phyloP scores from a whole-genome alignment of 2,113 vertebrate genomes.

The Oryzias celebensis region DNA sequence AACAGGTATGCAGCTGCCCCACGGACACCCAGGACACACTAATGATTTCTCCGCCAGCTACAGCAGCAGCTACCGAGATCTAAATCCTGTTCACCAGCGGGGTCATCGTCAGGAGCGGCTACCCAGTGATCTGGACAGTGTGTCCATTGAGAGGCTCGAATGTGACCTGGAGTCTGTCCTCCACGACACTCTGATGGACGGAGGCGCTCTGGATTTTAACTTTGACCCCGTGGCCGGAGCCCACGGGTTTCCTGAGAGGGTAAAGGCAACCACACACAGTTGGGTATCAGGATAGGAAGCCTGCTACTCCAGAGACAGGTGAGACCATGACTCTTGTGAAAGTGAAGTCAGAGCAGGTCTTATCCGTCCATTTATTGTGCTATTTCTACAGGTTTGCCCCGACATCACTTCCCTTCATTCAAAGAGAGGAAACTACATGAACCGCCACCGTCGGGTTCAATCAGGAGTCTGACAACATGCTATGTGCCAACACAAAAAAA shows the following conservation, averaged over 20 bases:
- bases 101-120: conserved; percentile 87
- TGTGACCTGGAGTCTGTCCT: conserved; percentile 97
- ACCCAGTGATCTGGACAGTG: conserved; percentile 95
- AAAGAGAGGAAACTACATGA: conserved; percentile 14
- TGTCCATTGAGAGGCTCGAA: conserved; percentile 95
- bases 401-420: conserved; percentile 7
- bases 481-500: no score
- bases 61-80: conserved; percentile 83
- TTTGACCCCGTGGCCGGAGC: conserved; percentile 89
- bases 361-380: conserved; percentile 9
- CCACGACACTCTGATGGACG: conserved; percentile 96
- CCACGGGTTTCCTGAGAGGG: conserved; percentile 90
- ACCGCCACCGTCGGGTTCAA: not conserved
- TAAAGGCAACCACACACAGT: conserved; percentile 91
- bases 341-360: not conserved
- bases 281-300: conserved; percentile 90
- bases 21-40: conserved; percentile 80
- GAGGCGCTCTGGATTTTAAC: conserved; percentile 94
- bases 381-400: conserved; percentile 24
- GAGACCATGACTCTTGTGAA: conserved; percentile 3
- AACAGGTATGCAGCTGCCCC: conserved; percentile 83
- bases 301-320: conserved; percentile 10
- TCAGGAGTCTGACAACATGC: not conserved
- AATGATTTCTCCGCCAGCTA: conserved; percentile 72
- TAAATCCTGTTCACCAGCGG: conserved; percentile 68